Evolutionary conservation across 2,888 invertebrate species (phyloP).

Genomic region (Anoncus sp.): DNA sequence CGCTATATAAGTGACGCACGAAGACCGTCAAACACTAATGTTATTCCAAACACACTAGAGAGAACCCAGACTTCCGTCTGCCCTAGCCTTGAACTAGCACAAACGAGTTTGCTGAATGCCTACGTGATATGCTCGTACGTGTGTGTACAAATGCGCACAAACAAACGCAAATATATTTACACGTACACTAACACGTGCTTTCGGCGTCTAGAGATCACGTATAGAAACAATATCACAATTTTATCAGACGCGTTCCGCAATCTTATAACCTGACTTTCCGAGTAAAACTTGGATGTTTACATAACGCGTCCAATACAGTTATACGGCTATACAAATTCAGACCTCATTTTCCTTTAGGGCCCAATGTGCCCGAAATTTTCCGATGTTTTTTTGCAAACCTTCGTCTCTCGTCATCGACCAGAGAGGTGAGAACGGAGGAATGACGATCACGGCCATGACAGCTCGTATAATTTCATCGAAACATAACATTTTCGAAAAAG

Average conservation of each 20-base stretch:
- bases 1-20: conserved; percentile 36
- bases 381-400: too few relatives aligned
- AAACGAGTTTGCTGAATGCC: conserved; percentile 64
- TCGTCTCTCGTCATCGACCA: neutral
- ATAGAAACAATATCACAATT: conserved; percentile 28
- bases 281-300: neutral
- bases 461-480: too few relatives aligned
- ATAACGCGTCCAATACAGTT: neutral
- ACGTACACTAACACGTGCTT: neutral
- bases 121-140: conserved; percentile 15
- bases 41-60: conserved; percentile 79
- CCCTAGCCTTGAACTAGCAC: conserved; percentile 79
- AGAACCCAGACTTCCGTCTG: conserved; percentile 79
- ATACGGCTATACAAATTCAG: neutral
- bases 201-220: conserved; percentile 20
- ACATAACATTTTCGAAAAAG: too few relatives aligned
- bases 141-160: neutral
- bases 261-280: neutral
- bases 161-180: conserved; percentile 1
- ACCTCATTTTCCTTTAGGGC: too few relatives aligned
- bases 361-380: too few relatives aligned
- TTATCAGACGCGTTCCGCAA: neutral
- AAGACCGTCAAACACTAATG: conserved; percentile 67
- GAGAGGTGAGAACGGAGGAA: too few relatives aligned
- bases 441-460: too few relatives aligned